Conservation (phyloP, 2,888 invertebrate species). For the Tholera decimalis region DNA sequence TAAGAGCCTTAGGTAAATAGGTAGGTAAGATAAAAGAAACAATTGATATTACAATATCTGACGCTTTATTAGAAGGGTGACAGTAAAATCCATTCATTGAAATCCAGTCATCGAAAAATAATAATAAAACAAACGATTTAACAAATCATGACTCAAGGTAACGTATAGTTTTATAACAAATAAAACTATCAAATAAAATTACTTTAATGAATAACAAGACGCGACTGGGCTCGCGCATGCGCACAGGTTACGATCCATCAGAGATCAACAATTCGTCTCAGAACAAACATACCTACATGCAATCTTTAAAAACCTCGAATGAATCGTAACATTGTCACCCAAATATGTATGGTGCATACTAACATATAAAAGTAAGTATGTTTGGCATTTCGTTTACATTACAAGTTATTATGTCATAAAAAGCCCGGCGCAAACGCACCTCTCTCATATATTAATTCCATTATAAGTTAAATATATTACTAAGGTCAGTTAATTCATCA, state of each 20-base stretch:
- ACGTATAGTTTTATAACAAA: slow-evolving; percentile 88
- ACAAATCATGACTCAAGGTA: slow-evolving; percentile 91
- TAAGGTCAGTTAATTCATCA: slow-evolving; percentile 84
- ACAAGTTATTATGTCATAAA: slow-evolving; percentile 72
- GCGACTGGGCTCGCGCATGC: slow-evolving; percentile 51
- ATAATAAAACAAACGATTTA: slow-evolving; percentile 90
- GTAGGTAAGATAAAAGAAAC: slow-evolving; percentile 78
- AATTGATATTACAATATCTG: slow-evolving; percentile 86
- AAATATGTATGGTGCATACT: slow-evolving; percentile 77
- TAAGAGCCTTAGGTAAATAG: too few species aligned
- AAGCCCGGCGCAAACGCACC: slow-evolving; percentile 64
- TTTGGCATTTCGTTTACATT: slow-evolving; percentile 83
- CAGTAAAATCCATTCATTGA: slow-evolving; percentile 89
- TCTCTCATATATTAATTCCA: slow-evolving; percentile 73
- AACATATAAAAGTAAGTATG: slow-evolving; percentile 76
- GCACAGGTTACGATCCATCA: slow-evolving; percentile 68
- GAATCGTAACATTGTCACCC: slow-evolving; percentile 77
- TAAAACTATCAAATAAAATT: slow-evolving; percentile 88
- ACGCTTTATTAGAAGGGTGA: slow-evolving; percentile 91
- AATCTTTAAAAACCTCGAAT: slow-evolving; percentile 69
- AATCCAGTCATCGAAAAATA: slow-evolving; percentile 90
- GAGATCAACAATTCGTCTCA: slow-evolving; percentile 58
- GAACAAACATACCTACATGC: slow-evolving; percentile 50
- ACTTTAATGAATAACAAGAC: slow-evolving; percentile 84
- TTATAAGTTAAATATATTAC: slow-evolving; percentile 82